phyloP scores from a whole-genome alignment of 1,140 invertebrate genomes.

The Magallana angulata region DNA sequence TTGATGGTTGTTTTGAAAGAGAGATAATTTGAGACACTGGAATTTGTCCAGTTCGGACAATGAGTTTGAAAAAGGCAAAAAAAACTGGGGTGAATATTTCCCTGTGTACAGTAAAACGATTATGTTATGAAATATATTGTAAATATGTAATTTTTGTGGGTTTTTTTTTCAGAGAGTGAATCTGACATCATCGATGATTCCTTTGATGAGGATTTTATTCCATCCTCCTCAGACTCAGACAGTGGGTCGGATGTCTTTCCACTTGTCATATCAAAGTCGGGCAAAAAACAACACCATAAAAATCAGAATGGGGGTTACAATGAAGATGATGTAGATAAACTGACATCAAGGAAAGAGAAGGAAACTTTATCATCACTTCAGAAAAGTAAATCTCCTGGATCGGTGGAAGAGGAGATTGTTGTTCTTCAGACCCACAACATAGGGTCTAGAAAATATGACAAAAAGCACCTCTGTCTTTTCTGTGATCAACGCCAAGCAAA shows the following conservation, averaged over 20 bases:
- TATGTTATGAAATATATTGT: too few relatives aligned
- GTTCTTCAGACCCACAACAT: not conserved
- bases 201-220: not conserved
- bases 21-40: too few relatives aligned
- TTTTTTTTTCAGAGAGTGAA: too few relatives aligned
- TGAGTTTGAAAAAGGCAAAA: too few relatives aligned
- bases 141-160: too few relatives aligned
- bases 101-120: too few relatives aligned
- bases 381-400: too few relatives aligned
- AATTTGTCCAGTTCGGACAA: too few relatives aligned
- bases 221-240: not conserved
- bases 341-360: too few relatives aligned
- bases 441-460: slow-evolving; percentile 16
- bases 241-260: not conserved
- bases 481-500: slow-evolving; percentile 24
- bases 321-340: not conserved
- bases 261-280: not conserved
- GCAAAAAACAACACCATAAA: not conserved
- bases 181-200: not conserved
- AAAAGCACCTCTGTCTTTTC: slow-evolving; percentile 20
- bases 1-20: too few relatives aligned
- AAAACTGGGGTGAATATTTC: too few relatives aligned
- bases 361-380: too few relatives aligned
- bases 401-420: not conserved
- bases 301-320: not conserved